Evolutionary conservation across 2,888 invertebrate genomes (phyloP).

Genomic region (Anthrax anthrax): DNA sequence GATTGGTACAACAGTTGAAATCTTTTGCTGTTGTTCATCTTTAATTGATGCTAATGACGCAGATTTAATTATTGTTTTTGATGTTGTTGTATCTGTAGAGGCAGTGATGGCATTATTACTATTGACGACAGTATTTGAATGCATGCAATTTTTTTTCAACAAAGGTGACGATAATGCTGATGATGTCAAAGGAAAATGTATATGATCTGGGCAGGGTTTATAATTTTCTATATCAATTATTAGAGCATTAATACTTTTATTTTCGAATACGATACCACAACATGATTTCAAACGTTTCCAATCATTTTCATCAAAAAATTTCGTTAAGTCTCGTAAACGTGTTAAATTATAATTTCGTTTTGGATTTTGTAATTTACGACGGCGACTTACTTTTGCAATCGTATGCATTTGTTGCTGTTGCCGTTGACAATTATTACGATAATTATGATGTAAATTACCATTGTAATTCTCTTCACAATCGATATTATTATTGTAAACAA

Average conservation of each 20-base stretch:
- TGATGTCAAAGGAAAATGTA: background rate
- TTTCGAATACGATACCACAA: constrained; percentile 26
- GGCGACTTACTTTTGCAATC: constrained; percentile 17
- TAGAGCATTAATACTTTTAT: constrained; percentile 18
- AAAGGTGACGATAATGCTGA: no score
- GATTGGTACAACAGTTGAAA: constrained; percentile 16
- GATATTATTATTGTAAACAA: no score
- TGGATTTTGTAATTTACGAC: constrained; percentile 25
- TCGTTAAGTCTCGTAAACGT: constrained; percentile 17
- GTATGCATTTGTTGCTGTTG: constrained; percentile 5
- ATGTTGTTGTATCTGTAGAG: background rate
- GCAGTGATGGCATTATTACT: no score
- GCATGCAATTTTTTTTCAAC: background rate
- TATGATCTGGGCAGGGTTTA: constrained; percentile 26
- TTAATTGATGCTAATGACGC: no score
- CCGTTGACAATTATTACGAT: constrained; percentile 1
- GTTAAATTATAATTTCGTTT: constrained; percentile 20
- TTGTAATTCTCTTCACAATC: constrained; percentile 21
- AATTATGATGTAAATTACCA: constrained; percentile 5
- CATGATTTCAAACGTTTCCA: constrained; percentile 26
- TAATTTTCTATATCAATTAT: constrained; percentile 26
- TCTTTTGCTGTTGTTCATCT: background rate
- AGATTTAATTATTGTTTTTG: no score
- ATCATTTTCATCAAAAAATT: constrained; percentile 26
- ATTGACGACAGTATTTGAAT: background rate